These are phyloP conservation scores for Muscidifurax raptorellus DNA, from an alignment of 1,140 invertebrate species.

Conservation along the genomic window DNA sequence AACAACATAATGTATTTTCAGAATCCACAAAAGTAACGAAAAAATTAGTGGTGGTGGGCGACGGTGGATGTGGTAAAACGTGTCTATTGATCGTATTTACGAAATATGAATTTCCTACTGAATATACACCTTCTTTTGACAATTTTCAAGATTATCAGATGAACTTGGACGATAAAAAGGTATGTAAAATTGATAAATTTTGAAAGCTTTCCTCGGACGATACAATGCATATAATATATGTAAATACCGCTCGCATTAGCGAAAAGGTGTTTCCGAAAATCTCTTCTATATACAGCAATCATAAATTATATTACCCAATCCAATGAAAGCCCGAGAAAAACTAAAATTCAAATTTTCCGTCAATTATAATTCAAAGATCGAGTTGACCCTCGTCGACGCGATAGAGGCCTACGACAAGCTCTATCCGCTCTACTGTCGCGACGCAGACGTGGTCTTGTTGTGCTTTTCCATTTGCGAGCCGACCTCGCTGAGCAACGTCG, in stretches of 20 bases:
- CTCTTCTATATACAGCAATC: too few species aligned
- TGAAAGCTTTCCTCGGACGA: too few species aligned
- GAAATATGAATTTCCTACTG: background rate
- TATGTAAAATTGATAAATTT: background rate
- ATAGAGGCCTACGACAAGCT: background rate
- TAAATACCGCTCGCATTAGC: too few species aligned
- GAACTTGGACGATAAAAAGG: background rate
- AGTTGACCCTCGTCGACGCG: background rate
- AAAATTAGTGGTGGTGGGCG: background rate
- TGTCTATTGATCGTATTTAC: background rate
- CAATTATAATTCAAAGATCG: background rate
- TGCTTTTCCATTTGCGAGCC: conserved; percentile 98
- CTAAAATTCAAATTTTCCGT: background rate
- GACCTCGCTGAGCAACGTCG: conserved; percentile 97
- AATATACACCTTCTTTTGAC: background rate
- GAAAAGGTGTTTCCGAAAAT: too few species aligned
- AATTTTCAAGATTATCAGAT: background rate
- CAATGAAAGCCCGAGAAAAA: too few species aligned
- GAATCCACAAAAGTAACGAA: background rate
- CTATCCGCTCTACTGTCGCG: conserved; percentile 82
- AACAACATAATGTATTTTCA: background rate
- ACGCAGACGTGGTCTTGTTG: conserved; percentile 98
- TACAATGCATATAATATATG: too few species aligned
- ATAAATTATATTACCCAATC: too few species aligned
- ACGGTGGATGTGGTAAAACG: background rate